Evolutionary conservation across 1,140 invertebrate species (phyloP), one percentile per base, ranked within the genome.

Genomic region (Saccostrea echinata): DNA sequence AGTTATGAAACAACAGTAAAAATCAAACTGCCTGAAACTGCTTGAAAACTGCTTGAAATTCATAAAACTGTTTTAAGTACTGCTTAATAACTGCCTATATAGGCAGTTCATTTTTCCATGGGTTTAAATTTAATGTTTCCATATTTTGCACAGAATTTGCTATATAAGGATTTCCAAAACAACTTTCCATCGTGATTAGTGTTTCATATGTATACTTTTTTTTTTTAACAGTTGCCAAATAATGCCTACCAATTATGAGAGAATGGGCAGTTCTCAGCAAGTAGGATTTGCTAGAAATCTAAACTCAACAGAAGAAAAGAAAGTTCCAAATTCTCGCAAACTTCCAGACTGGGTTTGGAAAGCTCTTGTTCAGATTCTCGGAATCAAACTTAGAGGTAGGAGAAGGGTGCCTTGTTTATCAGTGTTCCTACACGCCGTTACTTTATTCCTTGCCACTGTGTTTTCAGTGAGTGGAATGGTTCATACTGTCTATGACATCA

Each of bases 401-500:
- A 92, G 51, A 88, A 93, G 35, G 55, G 93, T 9, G 92, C 93
- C 43, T 30, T 94, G 16, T 57, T n/a, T 89, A 12, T 85, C 86
- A 3, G 35, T 86, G 33, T 61, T 89, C 35, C 64, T 95, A 1
- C 94, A 94, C 83, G 85, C 92, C 11, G 52, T 95, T 0, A 95
- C 95, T 9, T 82, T 95, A 4, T 21, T 88, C 0, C 82, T 92
- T 51, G 93, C 91, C 0, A 55, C 92, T 21, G 64, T 88, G 1
- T 94, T 92, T 81, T 90, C 90, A 3, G 88, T 91, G 6, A 89
- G 92, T 61, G 92, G 93, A 12, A 88, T 91, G 4, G 92, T 93
- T 88, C 94, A 91, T 89, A 92, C 92, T 11, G 91, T 92, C 0
- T 95, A 91, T 91, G 94, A 95, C 87, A 94, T 95, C 71, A 27